These are phyloP conservation scores for Archegozetes longisetosus DNA, from an alignment of 1,140 invertebrate species.

Conservation along the genomic window DNA sequence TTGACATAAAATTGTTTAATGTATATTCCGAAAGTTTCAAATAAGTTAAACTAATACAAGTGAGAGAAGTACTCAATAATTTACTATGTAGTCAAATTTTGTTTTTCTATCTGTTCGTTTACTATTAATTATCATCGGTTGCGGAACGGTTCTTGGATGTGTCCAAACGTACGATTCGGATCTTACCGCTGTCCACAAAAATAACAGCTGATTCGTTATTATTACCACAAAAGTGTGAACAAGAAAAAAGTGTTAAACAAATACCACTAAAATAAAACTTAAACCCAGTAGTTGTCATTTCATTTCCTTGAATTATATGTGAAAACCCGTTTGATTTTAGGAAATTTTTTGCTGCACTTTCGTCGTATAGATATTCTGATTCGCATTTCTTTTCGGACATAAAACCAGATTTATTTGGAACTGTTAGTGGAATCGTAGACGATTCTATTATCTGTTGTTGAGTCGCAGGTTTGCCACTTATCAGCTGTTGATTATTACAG, in stretches of 20 bases:
- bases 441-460: not conserved
- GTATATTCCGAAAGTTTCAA: no score
- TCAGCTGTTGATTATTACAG: no score
- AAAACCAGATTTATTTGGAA: slow-evolving; percentile 41
- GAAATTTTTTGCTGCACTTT: slow-evolving; percentile 45
- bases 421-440: not conserved
- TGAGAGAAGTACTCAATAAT: no score
- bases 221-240: slow-evolving; percentile 48
- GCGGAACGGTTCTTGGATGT: slow-evolving; percentile 27
- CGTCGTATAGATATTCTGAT: slow-evolving; percentile 50
- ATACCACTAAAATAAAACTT: slow-evolving; percentile 39
- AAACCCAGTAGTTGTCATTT: slow-evolving; percentile 35
- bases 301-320: slow-evolving; percentile 52
- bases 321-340: slow-evolving; percentile 43
- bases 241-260: slow-evolving; percentile 47
- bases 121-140: no score
- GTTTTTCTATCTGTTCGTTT: no score
- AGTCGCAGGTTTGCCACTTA: no score
- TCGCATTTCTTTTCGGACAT: slow-evolving; percentile 44
- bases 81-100: no score
- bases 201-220: slow-evolving; percentile 39
- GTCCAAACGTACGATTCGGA: slow-evolving; percentile 39
- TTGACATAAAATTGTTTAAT: no score
- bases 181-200: slow-evolving; percentile 34
- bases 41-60: no score